These are phyloP conservation scores for Calliphora vomitoria DNA, from an alignment of 2,888 invertebrate species.

Conservation along the genomic window DNA sequence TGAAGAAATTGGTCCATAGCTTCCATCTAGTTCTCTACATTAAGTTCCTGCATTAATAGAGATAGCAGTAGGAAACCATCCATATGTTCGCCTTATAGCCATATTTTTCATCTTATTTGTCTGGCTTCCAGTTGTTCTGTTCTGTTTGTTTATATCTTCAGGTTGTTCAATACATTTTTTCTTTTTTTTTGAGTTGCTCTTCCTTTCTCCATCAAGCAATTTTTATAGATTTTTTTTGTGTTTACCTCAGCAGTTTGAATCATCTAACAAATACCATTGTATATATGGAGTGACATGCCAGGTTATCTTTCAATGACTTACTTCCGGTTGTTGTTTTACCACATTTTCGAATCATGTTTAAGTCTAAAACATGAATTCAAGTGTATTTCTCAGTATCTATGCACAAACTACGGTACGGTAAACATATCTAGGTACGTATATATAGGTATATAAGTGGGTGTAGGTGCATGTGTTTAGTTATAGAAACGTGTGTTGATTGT, in stretches of 20 bases:
- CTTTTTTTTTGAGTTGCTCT: background rate
- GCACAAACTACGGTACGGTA: background rate
- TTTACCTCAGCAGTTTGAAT: slow-evolving; percentile 65
- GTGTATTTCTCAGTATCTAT: background rate
- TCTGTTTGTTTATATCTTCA: slow-evolving; percentile 9
- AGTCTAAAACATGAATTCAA: slow-evolving; percentile 54
- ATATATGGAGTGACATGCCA: slow-evolving; percentile 59
- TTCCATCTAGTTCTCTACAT: too few species aligned
- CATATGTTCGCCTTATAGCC: background rate
- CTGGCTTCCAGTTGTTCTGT: slow-evolving; percentile 24
- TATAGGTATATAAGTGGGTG: background rate
- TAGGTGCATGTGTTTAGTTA: slow-evolving; percentile 23
- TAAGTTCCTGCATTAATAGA: background rate
- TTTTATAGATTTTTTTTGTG: slow-evolving; percentile 53
- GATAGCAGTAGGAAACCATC: background rate
- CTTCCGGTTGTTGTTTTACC: slow-evolving; percentile 70
- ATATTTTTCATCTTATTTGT: slow-evolving; percentile 13
- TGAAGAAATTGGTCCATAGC: too few species aligned
- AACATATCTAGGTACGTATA: background rate
- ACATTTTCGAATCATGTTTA: slow-evolving; percentile 67
- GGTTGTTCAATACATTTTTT: slow-evolving; percentile 1
- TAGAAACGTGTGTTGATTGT: slow-evolving; percentile 62
- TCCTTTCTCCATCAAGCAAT: slow-evolving; percentile 20
- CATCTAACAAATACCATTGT: slow-evolving; percentile 46
- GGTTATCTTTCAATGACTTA: slow-evolving; percentile 72